Conservation (phyloP, 2,888 invertebrate genomes). For the Chydorus sphaericus region DNA sequence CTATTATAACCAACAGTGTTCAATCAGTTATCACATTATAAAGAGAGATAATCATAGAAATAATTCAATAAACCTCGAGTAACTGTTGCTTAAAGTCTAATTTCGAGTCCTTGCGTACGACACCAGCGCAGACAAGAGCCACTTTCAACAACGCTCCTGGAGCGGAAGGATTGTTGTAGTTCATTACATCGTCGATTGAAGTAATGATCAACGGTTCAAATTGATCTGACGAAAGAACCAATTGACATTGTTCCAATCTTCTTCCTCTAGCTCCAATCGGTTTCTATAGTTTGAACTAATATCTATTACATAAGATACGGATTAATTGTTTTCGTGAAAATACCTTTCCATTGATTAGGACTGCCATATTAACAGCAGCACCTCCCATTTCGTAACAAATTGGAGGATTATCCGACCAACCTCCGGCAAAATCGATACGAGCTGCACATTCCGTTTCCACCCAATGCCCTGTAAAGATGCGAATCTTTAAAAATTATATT, state of each 20-base stretch:
- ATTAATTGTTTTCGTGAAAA: too few species aligned
- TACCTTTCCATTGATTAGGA: slow-evolving; percentile 31
- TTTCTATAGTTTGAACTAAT: too few species aligned
- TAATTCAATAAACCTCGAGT: background rate
- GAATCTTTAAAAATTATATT: background rate
- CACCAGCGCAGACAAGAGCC: slow-evolving; percentile 30
- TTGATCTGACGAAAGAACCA: slow-evolving; percentile 7
- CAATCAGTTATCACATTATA: slow-evolving; percentile 3
- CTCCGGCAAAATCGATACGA: slow-evolving; percentile 36
- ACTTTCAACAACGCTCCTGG: slow-evolving; percentile 34
- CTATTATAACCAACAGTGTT: slow-evolving; percentile 6
- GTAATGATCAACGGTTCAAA: background rate
- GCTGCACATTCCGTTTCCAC: slow-evolving; percentile 33
- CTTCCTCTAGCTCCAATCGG: slow-evolving; percentile 23
- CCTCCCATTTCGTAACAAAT: slow-evolving; percentile 38
- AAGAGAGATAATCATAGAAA: background rate
- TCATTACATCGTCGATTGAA: slow-evolving; percentile 25
- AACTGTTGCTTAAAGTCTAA: slow-evolving; percentile 20
- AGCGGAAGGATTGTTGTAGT: slow-evolving; percentile 31
- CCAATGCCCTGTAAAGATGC: slow-evolving; percentile 22
- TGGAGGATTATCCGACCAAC: slow-evolving; percentile 40
- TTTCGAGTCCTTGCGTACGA: slow-evolving; percentile 23
- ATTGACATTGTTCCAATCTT: background rate
- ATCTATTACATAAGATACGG: too few species aligned
- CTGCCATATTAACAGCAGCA: slow-evolving; percentile 33